These are phyloP conservation scores for Metaphire vulgaris DNA, from an alignment of 1,140 invertebrate genomes.

Conservation along the genomic window DNA sequence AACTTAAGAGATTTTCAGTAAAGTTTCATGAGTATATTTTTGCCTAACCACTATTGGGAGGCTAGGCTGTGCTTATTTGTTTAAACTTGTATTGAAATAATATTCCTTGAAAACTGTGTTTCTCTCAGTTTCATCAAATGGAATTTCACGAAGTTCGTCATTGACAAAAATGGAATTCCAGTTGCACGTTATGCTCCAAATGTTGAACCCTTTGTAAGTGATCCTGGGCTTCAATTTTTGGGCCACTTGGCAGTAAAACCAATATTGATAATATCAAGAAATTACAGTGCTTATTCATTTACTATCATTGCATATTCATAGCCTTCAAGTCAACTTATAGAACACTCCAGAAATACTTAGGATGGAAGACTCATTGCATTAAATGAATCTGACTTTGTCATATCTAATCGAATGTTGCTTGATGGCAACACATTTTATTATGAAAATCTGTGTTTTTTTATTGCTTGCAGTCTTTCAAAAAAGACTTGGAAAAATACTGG, in stretches of 20 bases:
- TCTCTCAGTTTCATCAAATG: constrained; percentile 73
- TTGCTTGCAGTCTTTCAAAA: not conserved
- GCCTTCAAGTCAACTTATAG: too few relatives aligned
- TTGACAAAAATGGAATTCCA: constrained; percentile 76
- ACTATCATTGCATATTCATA: too few relatives aligned
- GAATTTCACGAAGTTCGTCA: constrained; percentile 94
- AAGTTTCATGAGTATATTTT: not conserved
- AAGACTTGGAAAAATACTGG: not conserved
- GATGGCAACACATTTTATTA: too few relatives aligned
- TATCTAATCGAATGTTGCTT: too few relatives aligned
- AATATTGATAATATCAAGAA: too few relatives aligned
- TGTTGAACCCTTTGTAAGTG: constrained; percentile 62
- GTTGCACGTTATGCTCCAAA: constrained; percentile 66
- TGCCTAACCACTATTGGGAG: not conserved
- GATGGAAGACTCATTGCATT: too few relatives aligned
- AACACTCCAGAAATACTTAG: too few relatives aligned
- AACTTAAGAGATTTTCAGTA: not conserved
- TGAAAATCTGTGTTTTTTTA: too few relatives aligned
- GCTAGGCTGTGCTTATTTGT: not conserved
- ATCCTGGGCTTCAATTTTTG: not conserved
- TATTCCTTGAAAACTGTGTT: constrained; percentile 17
- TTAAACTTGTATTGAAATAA: constrained; percentile 2
- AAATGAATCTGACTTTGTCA: too few relatives aligned
- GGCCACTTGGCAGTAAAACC: too few relatives aligned
- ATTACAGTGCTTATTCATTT: too few relatives aligned